A percentile compares a stretch with the other conserved stretches of the same genome.
phyloP scores from a whole-genome alignment of 1,140 invertebrate genomes.

The Eupeodes corollae region DNA sequence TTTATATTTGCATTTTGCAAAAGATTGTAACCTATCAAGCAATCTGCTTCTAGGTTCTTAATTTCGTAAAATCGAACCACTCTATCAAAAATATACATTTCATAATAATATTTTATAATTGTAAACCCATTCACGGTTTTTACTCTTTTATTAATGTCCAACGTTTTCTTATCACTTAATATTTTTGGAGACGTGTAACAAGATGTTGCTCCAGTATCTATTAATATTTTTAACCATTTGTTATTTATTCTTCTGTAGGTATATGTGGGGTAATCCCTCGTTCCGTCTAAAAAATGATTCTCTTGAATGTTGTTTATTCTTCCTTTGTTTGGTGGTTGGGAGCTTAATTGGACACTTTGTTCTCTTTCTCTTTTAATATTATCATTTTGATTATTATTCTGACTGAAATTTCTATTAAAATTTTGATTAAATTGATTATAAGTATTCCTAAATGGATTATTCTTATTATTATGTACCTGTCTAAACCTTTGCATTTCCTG shows the following conservation, averaged over 20 bases:
- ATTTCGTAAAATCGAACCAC: not conserved
- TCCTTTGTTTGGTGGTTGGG: not conserved
- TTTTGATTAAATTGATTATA: not conserved
- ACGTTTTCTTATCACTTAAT: not conserved
- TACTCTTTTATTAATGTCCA: not conserved
- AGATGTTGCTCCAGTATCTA: not conserved
- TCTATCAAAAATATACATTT: conserved; percentile 3
- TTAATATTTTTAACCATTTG: not conserved
- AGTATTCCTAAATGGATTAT: no score
- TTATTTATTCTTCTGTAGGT: not conserved
- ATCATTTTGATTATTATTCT: not conserved
- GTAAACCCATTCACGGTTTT: not conserved
- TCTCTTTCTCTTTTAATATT: not conserved
- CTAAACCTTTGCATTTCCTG: not conserved
- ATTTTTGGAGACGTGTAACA: no score
- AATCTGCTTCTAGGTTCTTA: not conserved
- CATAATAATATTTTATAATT: conserved; percentile 1
- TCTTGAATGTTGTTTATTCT: conserved; percentile 1
- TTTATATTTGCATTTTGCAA: no score
- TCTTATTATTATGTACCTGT: not conserved
- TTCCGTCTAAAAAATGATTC: not conserved
- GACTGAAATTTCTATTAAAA: not conserved
- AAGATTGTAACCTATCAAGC: conserved; percentile 1
- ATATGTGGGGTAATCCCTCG: not conserved
- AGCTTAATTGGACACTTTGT: not conserved